Evolutionary conservation across 2,888 invertebrate genomes (phyloP), one percentile per base, ranked within the genome.

Genomic region (Spisula solida): DNA sequence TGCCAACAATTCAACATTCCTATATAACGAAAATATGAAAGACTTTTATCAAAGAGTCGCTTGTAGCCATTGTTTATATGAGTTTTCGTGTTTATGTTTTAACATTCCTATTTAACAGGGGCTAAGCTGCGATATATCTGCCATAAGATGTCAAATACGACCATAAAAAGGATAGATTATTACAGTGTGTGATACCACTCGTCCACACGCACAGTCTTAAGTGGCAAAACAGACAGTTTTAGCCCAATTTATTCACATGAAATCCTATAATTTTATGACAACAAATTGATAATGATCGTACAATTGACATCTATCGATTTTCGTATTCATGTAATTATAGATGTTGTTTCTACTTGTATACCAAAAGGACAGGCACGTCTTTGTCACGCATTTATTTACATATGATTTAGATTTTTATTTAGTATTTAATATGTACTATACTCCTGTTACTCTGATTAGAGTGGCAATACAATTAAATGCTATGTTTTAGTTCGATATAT

Each of bases 181-280:
- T 56, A 56, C 79, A 34, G 55, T 56, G 41, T 85, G 56, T 20
- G 56, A 55, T 34, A 34, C 34, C 20, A 79, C 25, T 78, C 55
- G 51, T 56, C 85, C 79, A 75, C 55, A 47, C 56, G 81, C 81
- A 86, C 86, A 51, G 60, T n/a, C 70, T 80, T 51, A 86, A 81
- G 86, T 82, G 81, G 81, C 81, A 82, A 86, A 81, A 20, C 25
- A 75, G 86, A 86, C 86, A 86, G 70, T 14, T 86, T 86, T 81
- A 81, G 70, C 55, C 70, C 55, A 20, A 70, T 70, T 51, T 48
- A 70, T 75, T 83, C 83, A 75, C 55, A 75, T 83, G 51, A 34
- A 47, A 85, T 55, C 75, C 79, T 41, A 85, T 56, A 78, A 85
- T 84, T 84, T 84, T 78, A 78, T 20, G 51, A 51, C 10, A 84